phyloP scores from a whole-genome alignment of 2,797 vertebrate genomes.

The Chelidonichthys spinosus region DNA sequence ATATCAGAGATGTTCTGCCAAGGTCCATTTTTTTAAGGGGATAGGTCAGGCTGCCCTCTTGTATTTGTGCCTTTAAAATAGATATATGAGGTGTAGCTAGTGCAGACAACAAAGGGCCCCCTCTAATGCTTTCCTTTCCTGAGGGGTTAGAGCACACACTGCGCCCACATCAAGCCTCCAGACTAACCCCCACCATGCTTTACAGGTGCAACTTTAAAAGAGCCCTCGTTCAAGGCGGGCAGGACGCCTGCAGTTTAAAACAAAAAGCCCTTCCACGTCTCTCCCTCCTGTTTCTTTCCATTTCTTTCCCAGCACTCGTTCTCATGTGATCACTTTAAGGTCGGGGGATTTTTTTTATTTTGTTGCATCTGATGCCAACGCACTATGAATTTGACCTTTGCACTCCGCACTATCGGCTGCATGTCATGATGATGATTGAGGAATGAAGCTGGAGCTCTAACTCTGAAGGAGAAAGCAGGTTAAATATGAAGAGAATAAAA shows the following conservation, averaged over 20 bases:
- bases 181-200: slow-evolving; percentile 47
- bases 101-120: slow-evolving; percentile 75
- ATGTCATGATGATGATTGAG: slow-evolving; percentile 15
- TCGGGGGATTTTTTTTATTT: slow-evolving; percentile 37
- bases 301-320: slow-evolving; percentile 41
- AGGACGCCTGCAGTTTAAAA: not conserved
- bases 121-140: slow-evolving; percentile 74
- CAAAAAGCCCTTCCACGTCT: not conserved
- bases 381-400: slow-evolving; percentile 31
- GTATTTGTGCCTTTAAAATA: slow-evolving; percentile 69
- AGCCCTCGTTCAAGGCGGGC: slow-evolving; percentile 45
- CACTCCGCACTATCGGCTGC: slow-evolving; percentile 1
- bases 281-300: slow-evolving; percentile 27
- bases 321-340: slow-evolving; percentile 48
- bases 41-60: slow-evolving; percentile 31
- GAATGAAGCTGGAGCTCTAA: slow-evolving; percentile 13
- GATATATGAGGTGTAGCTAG: slow-evolving; percentile 74
- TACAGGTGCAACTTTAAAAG: slow-evolving; percentile 80
- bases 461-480: not conserved
- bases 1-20: slow-evolving; percentile 74
- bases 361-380: slow-evolving; percentile 55
- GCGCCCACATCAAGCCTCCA: slow-evolving; percentile 75
- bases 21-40: slow-evolving; percentile 48
- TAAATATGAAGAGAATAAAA: not conserved
- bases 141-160: slow-evolving; percentile 59